Conservation (phyloP, 2,797 vertebrate genomes). For the Sebastes iracundus region DNA sequence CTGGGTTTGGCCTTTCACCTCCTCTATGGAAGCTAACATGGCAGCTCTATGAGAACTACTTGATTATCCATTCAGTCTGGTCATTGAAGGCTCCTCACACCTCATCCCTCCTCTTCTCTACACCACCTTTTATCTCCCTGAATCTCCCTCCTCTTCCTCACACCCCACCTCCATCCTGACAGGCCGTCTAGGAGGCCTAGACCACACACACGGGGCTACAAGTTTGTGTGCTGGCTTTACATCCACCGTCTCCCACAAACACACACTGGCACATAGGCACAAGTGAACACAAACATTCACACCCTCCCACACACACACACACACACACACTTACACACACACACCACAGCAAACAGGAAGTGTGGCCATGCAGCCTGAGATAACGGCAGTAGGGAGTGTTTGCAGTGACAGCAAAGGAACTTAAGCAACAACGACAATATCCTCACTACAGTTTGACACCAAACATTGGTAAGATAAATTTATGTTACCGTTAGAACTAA, state of each 20-base stretch:
- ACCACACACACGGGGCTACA: not conserved
- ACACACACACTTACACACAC: not conserved
- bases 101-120: not conserved
- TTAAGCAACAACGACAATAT: slow-evolving; percentile 15
- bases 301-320: not conserved
- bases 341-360: slow-evolving; percentile 65
- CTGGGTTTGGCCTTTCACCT: not conserved
- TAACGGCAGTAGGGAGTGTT: slow-evolving; percentile 48
- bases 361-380: slow-evolving; percentile 55
- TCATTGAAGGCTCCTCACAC: not conserved
- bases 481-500: not conserved
- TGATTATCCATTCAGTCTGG: not conserved
- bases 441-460: not conserved
- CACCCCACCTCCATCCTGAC: not conserved
- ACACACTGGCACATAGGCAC: slow-evolving; percentile 14
- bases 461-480: slow-evolving; percentile 55
- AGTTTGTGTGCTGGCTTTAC: not conserved
- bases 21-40: not conserved
- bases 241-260: not conserved
- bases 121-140: not conserved
- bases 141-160: not conserved
- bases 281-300: slow-evolving; percentile 22
- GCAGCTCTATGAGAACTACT: slow-evolving; percentile 13
- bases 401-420: slow-evolving; percentile 52
- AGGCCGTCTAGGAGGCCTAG: not conserved